Percentiles rank a stretch among this genome's conserved stretches.
Conservation (phyloP, 2,113 vertebrate genomes). For the Capricornis sumatraensis region DNA sequence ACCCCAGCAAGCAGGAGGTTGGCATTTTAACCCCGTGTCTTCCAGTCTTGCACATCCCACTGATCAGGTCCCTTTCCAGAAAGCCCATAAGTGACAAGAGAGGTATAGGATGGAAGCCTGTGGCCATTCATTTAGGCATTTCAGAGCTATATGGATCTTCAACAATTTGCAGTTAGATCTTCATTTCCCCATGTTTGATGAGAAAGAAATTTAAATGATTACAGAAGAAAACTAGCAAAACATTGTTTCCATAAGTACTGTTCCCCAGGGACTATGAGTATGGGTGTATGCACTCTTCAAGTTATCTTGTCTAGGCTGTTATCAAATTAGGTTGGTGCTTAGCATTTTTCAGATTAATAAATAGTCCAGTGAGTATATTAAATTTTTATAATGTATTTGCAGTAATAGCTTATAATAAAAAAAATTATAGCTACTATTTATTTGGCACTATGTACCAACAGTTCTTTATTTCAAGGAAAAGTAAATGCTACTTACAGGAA, state of each 20-base stretch:
- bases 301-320: neutral
- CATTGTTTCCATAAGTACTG: neutral
- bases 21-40: neutral
- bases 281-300: neutral
- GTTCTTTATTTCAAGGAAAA: neutral
- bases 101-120: neutral
- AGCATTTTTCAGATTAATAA: conserved; percentile 25
- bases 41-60: neutral
- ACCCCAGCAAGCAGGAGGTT: neutral
- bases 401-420: neutral
- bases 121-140: neutral
- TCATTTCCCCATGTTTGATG: neutral
- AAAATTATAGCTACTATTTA: neutral
- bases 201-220: neutral
- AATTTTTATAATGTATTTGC: neutral
- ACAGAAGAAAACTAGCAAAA: neutral
- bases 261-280: neutral
- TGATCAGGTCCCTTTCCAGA: neutral
- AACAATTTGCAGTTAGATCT: neutral
- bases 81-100: neutral
- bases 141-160: neutral
- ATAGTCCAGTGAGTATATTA: neutral
- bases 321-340: neutral
- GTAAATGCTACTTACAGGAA: neutral
- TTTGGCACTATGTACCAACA: neutral